Evolutionary conservation across 2,797 vertebrate genomes (phyloP).

Genomic region (Saxicola maurus): DNA sequence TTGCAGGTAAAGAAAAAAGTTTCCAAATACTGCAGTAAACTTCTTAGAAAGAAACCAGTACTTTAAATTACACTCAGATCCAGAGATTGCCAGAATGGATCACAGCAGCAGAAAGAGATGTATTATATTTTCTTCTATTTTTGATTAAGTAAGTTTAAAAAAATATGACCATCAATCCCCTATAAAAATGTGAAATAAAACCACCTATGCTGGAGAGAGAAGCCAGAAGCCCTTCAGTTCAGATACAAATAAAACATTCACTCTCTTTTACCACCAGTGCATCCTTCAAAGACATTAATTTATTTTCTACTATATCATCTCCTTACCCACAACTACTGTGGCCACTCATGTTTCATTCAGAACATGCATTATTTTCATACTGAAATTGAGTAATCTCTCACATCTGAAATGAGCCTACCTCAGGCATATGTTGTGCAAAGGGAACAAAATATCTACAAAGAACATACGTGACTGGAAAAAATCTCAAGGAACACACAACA

Average conservation of each 20-base stretch:
- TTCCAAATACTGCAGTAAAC: background rate
- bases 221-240: background rate
- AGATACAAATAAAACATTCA: background rate
- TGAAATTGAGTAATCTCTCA: background rate
- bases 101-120: background rate
- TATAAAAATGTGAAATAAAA: background rate
- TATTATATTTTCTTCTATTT: background rate
- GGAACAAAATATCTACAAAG: background rate
- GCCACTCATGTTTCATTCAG: background rate
- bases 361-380: background rate
- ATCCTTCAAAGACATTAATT: background rate
- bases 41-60: background rate
- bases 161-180: background rate
- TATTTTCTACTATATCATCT: background rate
- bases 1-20: background rate
- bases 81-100: background rate
- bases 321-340: background rate
- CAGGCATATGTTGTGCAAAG: background rate
- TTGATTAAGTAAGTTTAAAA: background rate
- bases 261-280: background rate
- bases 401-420: background rate
- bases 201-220: background rate
- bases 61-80: background rate
- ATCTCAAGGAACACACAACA: fast-evolving
- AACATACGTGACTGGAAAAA: background rate